Evolutionary conservation across 1,140 invertebrate species (phyloP).

Genomic region (Diploscapter pachys): DNA sequence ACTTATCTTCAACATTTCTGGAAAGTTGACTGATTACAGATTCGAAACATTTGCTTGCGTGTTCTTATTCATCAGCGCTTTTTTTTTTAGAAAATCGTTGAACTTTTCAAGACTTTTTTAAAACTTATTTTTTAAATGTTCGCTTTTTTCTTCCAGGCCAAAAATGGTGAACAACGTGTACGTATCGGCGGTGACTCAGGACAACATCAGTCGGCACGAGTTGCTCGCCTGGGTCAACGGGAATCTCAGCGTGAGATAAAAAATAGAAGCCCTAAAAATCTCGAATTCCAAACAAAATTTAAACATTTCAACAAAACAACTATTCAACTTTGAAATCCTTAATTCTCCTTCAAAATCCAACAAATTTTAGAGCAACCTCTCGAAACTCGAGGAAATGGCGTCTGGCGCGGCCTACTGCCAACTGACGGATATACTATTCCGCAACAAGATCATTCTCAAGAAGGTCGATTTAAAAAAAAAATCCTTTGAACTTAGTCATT

Average conservation of each 20-base stretch:
- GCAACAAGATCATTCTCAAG: constrained; percentile 76
- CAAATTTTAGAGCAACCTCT: constrained; percentile 72
- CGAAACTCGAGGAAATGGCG: constrained; percentile 94
- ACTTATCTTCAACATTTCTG: too few species aligned
- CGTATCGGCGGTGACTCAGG: constrained; percentile 90
- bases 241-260: constrained; percentile 65
- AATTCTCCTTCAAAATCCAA: not conserved
- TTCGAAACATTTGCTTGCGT: not conserved
- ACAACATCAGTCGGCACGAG: constrained; percentile 93
- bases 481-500: constrained; percentile 5
- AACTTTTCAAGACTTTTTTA: not conserved
- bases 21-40: too few species aligned
- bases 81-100: not conserved
- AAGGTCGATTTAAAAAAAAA: constrained; percentile 60
- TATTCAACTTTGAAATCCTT: constrained; percentile 45
- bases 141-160: not conserved
- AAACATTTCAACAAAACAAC: not conserved
- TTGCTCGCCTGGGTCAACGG: constrained; percentile 97
- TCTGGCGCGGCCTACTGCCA: constrained; percentile 67
- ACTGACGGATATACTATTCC: constrained; percentile 99
- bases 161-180: constrained; percentile 75
- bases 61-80: not conserved
- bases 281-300: not conserved
- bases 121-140: not conserved
- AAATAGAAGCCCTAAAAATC: not conserved